Percentiles rank a stretch among this genome's conserved stretches.
Evolutionary conservation across 2,113 vertebrate genomes (phyloP).

Genomic region (Hipposideros armiger): DNA sequence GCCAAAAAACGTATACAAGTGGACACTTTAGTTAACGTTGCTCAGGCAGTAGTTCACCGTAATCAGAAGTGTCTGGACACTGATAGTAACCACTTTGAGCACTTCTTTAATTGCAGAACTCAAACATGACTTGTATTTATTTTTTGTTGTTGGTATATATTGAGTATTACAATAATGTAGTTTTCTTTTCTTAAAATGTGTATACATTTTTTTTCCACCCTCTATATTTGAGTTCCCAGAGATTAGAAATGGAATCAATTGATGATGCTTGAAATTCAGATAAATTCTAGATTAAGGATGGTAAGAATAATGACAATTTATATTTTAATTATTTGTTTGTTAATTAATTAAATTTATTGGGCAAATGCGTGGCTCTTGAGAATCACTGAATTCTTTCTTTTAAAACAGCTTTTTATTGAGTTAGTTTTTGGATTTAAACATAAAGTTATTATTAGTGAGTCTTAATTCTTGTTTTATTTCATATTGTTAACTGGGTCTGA

Average conservation of each 20-base stretch:
- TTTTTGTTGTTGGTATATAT: too few species aligned
- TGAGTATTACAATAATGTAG: too few species aligned
- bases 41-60: too few species aligned
- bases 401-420: not conserved
- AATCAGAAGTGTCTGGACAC: too few species aligned
- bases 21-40: too few species aligned
- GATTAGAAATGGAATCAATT: not conserved
- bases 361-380: not conserved
- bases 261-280: not conserved
- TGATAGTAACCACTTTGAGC: too few species aligned
- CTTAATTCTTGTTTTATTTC: constrained; percentile 34
- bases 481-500: not conserved
- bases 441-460: not conserved
- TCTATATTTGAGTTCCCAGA: too few species aligned
- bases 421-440: not conserved
- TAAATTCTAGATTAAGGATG: not conserved
- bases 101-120: too few species aligned
- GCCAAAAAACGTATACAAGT: too few species aligned
- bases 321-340: not conserved
- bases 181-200: too few species aligned
- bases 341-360: not conserved
- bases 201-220: too few species aligned
- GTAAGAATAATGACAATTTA: not conserved
- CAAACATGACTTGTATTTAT: too few species aligned
- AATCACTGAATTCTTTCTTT: not conserved